Evolutionary conservation across 2,797 vertebrate species (phyloP), one percentile per base, ranked within the genome.

Genomic region (Enteromius anoplus): DNA sequence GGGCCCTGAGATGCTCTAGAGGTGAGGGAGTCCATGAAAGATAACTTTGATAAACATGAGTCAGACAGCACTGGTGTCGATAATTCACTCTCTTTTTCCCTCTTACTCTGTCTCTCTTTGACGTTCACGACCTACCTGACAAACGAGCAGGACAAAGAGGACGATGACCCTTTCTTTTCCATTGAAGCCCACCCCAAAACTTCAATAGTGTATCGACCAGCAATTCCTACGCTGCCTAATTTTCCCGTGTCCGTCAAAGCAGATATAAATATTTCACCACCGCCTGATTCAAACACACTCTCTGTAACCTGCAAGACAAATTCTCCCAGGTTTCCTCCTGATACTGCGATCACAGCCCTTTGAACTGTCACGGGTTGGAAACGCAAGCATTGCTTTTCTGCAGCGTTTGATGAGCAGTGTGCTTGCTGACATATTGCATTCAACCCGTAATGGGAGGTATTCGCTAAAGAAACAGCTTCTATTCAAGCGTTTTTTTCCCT

Each of bases 21-120:
- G 86, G 86, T 85, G 73, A 88, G 60, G 81, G 34, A 78, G 83
- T 80, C 84, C 68, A 81, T 86, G 82, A 88, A 86, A 84, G 62
- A 85, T 81, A 84, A 80, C 87, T 87, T 88, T 87, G 78, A 87
- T 86, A 86, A 86, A 87, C 72, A 87, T 84, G 84, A 89, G 78
- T 72, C 58, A 85, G 83, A 82, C 26, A 71, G 80, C 49, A 65
- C 71, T 49, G 49, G 29, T 85, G 80, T 81, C 75, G 68, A 84
- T 84, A 87, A 82, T 82, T 80, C 78, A 60, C 60, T 47, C 65
- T 37, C 42, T 62, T 53, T 32, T 42, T 45, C 55, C 65, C 12
- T 21, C 4, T 32, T 75, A 29, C 42, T 60, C 42, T 42, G 23
- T 65, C 47, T 62, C 11, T 51, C 69, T 66, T 58, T 78, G 55